These are phyloP conservation scores for Acanthopagrus latus DNA, from an alignment of 2,797 vertebrate genomes.

Conservation along the genomic window DNA sequence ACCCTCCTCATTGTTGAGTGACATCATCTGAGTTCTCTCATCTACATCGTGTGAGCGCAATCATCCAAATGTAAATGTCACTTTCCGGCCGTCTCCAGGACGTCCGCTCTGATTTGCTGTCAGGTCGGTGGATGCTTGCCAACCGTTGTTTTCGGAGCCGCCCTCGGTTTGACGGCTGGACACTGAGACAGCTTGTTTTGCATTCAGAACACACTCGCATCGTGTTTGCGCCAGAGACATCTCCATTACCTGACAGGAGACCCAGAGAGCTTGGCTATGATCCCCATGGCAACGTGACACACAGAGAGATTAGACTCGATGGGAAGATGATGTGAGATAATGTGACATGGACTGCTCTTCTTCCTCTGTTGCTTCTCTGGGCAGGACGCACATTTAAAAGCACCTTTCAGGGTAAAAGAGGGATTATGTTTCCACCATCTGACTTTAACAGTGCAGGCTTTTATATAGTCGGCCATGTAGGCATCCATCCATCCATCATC, in stretches of 20 bases:
- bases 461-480: background rate
- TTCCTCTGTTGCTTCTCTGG: constrained; percentile 4
- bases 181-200: constrained; percentile 52
- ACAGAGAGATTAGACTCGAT: constrained; percentile 49
- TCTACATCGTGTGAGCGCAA: background rate
- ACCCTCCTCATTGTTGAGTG: background rate
- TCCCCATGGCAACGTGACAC: constrained; percentile 62
- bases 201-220: constrained; percentile 64
- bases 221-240: constrained; percentile 62
- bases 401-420: background rate
- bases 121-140: constrained; percentile 49
- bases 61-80: constrained; percentile 61
- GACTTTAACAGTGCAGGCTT: background rate
- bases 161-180: constrained; percentile 47
- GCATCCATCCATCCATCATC: too few species aligned
- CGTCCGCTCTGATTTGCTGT: constrained; percentile 52
- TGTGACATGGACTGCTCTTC: constrained; percentile 38
- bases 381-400: background rate
- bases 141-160: constrained; percentile 39
- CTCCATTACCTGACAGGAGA: constrained; percentile 74
- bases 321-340: constrained; percentile 55
- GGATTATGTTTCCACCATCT: background rate
- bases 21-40: constrained; percentile 21
- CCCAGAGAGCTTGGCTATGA: constrained; percentile 48
- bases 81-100: constrained; percentile 40